Conservation (phyloP, 2,797 vertebrate species). For the Spinus olivaceus region DNA sequence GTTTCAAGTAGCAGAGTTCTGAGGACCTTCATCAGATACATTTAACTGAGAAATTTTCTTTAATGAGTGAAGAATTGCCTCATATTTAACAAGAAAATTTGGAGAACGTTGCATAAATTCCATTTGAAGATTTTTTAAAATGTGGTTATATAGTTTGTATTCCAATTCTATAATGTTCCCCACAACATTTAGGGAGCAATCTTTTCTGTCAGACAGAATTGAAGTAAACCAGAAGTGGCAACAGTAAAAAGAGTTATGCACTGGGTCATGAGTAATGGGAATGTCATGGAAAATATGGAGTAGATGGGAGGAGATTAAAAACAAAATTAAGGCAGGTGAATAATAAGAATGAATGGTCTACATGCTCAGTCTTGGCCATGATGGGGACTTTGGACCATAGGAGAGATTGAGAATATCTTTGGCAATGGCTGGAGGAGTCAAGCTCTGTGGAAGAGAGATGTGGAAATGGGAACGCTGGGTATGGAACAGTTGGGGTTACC, state of each 20-base stretch:
- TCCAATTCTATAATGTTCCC: neutral
- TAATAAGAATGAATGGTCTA: neutral
- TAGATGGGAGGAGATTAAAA: neutral
- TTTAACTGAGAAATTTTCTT: neutral
- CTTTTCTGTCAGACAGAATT: neutral
- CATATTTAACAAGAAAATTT: neutral
- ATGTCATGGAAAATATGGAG: rapidly evolving
- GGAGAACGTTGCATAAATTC: neutral
- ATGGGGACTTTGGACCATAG: neutral
- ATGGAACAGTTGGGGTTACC: neutral
- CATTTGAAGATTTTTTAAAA: neutral
- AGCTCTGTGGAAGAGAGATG: neutral
- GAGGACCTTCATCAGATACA: neutral
- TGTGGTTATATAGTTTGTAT: neutral
- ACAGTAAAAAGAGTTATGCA: neutral
- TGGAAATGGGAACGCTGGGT: neutral
- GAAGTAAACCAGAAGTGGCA: neutral
- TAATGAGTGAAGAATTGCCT: neutral
- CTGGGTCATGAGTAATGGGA: neutral
- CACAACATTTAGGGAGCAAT: neutral
- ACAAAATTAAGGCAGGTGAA: neutral
- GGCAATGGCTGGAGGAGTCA: neutral
- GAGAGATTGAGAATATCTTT: neutral
- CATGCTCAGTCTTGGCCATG: neutral
- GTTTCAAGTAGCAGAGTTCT: neutral